Conservation (phyloP, 2,113 vertebrate species). For the Oryzias woworae region DNA sequence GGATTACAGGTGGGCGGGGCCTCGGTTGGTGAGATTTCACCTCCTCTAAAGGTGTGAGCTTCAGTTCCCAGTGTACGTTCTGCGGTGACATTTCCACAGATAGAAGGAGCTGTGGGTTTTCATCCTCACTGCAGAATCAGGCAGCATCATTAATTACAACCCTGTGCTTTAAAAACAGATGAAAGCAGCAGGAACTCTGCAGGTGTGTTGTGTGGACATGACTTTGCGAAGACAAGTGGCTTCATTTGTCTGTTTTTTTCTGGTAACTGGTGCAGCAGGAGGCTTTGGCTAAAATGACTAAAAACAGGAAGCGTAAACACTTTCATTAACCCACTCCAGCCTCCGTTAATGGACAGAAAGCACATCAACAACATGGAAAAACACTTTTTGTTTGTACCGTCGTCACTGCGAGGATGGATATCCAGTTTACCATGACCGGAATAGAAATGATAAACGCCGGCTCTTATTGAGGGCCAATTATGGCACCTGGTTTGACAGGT, state of each 20-base stretch:
- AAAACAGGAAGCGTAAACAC: slow-evolving; percentile 71
- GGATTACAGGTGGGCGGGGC: too few species aligned
- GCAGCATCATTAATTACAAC: too few species aligned
- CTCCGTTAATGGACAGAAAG: slow-evolving; percentile 72
- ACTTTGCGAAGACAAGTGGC: not conserved
- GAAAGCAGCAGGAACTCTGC: too few species aligned
- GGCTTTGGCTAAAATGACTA: slow-evolving; percentile 24
- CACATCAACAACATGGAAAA: slow-evolving; percentile 68
- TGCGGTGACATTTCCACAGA: too few species aligned
- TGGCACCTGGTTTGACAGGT: slow-evolving; percentile 39
- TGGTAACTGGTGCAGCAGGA: slow-evolving; percentile 36
- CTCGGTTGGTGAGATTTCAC: too few species aligned
- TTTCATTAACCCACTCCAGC: slow-evolving; percentile 71
- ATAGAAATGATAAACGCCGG: slow-evolving; percentile 62
- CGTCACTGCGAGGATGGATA: slow-evolving; percentile 54
- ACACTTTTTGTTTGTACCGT: slow-evolving; percentile 59
- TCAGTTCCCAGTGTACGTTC: too few species aligned
- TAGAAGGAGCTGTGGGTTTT: too few species aligned
- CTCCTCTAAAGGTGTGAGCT: too few species aligned
- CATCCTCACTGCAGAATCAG: too few species aligned
- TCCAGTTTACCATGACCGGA: slow-evolving; percentile 60
- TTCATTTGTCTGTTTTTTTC: slow-evolving; percentile 27
- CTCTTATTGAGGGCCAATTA: slow-evolving; percentile 55
- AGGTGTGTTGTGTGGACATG: not conserved
- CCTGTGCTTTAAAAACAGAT: too few species aligned